Base-by-base conservation (phyloP, 2,113 vertebrate genomes). In the Platanista minor region DNA sequence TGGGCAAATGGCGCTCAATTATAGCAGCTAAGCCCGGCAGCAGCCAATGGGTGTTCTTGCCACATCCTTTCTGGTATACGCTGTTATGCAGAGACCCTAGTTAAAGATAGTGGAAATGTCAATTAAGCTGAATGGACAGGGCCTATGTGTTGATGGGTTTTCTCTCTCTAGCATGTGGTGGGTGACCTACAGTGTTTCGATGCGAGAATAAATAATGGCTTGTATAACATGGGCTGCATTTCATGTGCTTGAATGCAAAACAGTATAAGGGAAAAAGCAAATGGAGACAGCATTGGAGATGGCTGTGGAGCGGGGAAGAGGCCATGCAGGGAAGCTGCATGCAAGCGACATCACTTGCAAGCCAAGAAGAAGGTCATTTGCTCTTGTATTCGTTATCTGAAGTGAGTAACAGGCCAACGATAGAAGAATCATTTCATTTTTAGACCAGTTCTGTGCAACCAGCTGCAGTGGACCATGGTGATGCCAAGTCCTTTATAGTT, bases 51-150 rank as follows among this genome's bases (percentile, higher is more conserved):
- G 23, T 36, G 31, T 27, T 92, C 81, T 91, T 75, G 33, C 57
- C 69, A 59, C 61, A 67, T 61, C 86, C 92, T 92, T 72, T 59
- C 82, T 29, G 15, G 71, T 87, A 33, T 49, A 43, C 3, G 41
- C 90, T 93, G 83, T 75, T 90, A 94, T n/a, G 77, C 90, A 83
- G 92, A 97, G 64, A 97, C 36, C 85, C 82, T 49, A 59, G 97
- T 89, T 83, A 92, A 97, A 98, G 96, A 98, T 96, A 98, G 95
- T 95, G 72, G 94, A 91, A 95, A 96, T 96, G 97, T 98, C 97
- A 98, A 94, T 96, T 66, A 89, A 54, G 96, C 77, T 96, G 95
- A 97, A 89, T 82, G 87, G 74, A 84, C 61, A 96, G 97, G 71
- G 64, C 94, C 86, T 97, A 95, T 96, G 96, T 98, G 97, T 95